A percentile compares a stretch with the other conserved stretches of the same genome.
phyloP scores from a whole-genome alignment of 2,113 vertebrate species.

The Pterocles burchelli region DNA sequence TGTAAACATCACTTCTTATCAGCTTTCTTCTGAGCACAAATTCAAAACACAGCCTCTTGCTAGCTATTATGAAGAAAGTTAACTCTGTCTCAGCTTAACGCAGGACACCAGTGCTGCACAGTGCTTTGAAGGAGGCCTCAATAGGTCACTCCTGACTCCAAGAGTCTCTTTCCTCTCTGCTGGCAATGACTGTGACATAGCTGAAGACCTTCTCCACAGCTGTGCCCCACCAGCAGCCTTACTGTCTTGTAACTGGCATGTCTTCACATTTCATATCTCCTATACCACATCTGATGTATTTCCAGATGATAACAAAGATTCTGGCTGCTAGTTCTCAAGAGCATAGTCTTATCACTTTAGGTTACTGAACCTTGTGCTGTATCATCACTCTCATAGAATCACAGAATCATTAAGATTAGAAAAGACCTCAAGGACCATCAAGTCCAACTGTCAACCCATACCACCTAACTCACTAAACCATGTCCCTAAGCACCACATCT shows the following conservation, averaged over 20 bases:
- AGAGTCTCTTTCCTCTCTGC: not conserved
- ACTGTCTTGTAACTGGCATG: not conserved
- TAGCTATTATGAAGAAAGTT: no score
- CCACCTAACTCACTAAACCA: no score
- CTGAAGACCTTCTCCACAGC: not conserved
- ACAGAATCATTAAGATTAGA: no score
- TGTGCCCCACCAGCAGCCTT: not conserved
- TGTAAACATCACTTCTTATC: no score
- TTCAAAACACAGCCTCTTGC: no score
- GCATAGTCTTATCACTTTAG: not conserved
- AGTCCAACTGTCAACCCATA: no score
- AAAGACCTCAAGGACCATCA: no score
- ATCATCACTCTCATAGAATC: not conserved
- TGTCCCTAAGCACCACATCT: no score
- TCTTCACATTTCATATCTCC: not conserved
- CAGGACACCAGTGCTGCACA: accelerated
- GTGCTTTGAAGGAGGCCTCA: not conserved
- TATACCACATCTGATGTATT: not conserved
- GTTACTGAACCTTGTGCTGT: not conserved
- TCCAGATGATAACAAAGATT: not conserved
- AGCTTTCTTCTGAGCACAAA: no score
- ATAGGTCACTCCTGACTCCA: not conserved
- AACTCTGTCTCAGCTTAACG: no score
- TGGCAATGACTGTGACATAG: not conserved
- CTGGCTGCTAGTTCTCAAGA: not conserved